Conservation (phyloP, 1,140 invertebrate species). For the Battus philenor region DNA sequence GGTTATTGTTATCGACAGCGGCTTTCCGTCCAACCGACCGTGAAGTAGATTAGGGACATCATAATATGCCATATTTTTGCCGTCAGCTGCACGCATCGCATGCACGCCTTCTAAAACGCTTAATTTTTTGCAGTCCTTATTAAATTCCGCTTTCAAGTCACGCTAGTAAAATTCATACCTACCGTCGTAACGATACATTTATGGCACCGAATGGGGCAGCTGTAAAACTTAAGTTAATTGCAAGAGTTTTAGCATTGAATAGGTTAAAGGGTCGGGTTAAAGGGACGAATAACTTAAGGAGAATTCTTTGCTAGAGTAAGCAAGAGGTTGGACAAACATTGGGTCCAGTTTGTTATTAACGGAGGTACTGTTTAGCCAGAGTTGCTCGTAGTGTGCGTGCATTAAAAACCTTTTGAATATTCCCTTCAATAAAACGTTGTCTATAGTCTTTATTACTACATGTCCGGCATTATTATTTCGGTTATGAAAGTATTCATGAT, state of each 20-base stretch:
- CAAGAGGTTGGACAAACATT: conserved; percentile 32
- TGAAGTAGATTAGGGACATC: conserved; percentile 73
- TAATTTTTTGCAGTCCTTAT: conserved; percentile 46
- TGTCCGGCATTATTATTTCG: conserved; percentile 19
- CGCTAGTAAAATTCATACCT: conserved; percentile 4
- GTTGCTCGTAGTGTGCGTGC: conserved; percentile 30
- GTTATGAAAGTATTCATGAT: conserved; percentile 11
- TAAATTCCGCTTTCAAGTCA: conserved; percentile 39
- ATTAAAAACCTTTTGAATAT: conserved; percentile 36
- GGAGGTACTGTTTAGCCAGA: conserved; percentile 47
- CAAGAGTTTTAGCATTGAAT: conserved; percentile 4
- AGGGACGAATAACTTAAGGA: conserved; percentile 49
- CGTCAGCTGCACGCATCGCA: conserved; percentile 69
- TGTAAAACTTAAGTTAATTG: background rate
- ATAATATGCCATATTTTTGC: conserved; percentile 70
- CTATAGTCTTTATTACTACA: conserved; percentile 24
- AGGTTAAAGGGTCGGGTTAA: conserved; percentile 29
- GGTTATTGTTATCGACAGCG: conserved; percentile 70
- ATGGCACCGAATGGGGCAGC: background rate
- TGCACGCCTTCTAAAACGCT: conserved; percentile 37
- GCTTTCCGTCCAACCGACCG: conserved; percentile 50
- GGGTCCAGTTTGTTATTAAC: conserved; percentile 46
- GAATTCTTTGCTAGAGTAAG: conserved; percentile 41
- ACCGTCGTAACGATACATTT: background rate
- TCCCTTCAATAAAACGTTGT: conserved; percentile 45